Percentiles rank a stretch among this genome's conserved stretches.
Conservation (phyloP, 2,888 invertebrate species). For the Spilarctia lutea region DNA sequence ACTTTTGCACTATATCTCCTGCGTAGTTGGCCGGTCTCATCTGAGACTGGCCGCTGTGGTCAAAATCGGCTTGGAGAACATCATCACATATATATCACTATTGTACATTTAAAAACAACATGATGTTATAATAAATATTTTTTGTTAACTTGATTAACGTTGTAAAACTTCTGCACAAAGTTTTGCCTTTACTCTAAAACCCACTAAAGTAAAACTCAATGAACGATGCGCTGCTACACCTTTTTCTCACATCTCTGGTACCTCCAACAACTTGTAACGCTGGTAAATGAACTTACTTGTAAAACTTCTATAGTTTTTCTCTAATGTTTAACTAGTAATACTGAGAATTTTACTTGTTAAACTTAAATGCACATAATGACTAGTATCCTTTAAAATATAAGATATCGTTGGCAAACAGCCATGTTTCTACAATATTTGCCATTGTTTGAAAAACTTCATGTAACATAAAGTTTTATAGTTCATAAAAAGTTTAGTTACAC, state of each 20-base stretch:
- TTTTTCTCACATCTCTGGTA: constrained; percentile 1
- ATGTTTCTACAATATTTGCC: background rate
- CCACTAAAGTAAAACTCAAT: background rate
- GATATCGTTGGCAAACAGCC: background rate
- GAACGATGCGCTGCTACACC: background rate
- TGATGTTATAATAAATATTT: background rate
- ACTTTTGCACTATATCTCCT: no score
- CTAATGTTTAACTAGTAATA: background rate
- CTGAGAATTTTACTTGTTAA: background rate
- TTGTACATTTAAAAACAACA: background rate
- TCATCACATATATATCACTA: no score
- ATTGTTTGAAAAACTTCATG: background rate
- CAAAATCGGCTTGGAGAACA: no score
- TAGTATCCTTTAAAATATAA: background rate
- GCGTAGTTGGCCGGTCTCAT: no score
- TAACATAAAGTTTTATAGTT: background rate
- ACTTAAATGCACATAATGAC: background rate
- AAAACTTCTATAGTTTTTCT: background rate
- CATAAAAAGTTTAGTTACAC: background rate
- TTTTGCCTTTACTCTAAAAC: background rate
- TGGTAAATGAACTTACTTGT: background rate
- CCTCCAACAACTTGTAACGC: background rate
- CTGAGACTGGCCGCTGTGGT: no score
- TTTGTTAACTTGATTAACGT: background rate
- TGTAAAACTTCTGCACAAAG: background rate